Percentiles rank a stretch among this genome's conserved stretches.
Conservation (phyloP, 2,888 invertebrate species). For the Phyllotreta cruciferae region DNA sequence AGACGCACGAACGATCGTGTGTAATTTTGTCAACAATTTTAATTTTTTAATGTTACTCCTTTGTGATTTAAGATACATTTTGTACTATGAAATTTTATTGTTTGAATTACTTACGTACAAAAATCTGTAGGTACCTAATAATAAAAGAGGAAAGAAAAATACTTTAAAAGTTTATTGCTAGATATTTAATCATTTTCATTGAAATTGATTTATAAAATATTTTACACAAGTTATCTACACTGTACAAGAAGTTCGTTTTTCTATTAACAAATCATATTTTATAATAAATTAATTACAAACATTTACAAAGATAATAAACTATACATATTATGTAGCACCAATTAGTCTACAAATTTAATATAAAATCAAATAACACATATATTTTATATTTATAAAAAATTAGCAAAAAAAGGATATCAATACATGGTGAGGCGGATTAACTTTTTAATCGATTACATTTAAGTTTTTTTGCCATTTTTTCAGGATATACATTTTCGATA, state of each 20-base stretch:
- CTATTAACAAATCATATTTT: conserved; percentile 50
- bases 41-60: too few species aligned
- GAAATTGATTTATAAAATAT: conserved; percentile 63
- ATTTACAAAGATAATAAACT: conserved; percentile 56
- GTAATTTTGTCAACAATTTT: conserved; percentile 2
- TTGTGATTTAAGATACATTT: background rate
- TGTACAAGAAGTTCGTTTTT: conserved; percentile 57
- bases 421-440: conserved; percentile 20
- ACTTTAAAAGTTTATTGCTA: conserved; percentile 48
- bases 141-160: conserved; percentile 13
- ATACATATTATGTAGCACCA: conserved; percentile 58
- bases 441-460: background rate
- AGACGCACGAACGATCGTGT: background rate
- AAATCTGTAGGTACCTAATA: background rate
- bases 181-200: conserved; percentile 54
- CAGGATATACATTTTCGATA: background rate
- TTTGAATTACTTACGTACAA: too few species aligned
- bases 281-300: conserved; percentile 55
- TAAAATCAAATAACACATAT: conserved; percentile 51
- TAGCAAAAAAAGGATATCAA: conserved; percentile 36
- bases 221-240: conserved; percentile 63
- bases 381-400: conserved; percentile 48
- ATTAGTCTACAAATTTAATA: conserved; percentile 59
- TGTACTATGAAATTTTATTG: background rate
- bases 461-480: conserved; percentile 4